Evolutionary conservation across 2,888 invertebrate species (phyloP).

Genomic region (Taenaris catops): DNA sequence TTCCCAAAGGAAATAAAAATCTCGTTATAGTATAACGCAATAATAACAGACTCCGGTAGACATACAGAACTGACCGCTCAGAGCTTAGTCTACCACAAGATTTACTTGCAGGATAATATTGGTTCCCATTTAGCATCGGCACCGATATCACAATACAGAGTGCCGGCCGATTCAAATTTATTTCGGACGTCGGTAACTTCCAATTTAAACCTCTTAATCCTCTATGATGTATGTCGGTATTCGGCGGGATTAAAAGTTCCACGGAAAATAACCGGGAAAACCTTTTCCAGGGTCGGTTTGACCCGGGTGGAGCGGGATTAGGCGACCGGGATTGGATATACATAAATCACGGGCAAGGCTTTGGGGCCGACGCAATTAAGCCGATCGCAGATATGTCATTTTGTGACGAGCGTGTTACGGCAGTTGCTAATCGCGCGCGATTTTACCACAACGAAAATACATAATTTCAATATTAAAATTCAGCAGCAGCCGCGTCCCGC

Average conservation of each 20-base stretch:
- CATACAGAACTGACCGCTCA: slow-evolving; percentile 20
- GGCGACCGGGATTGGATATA: slow-evolving; percentile 76
- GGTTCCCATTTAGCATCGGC: slow-evolving; percentile 71
- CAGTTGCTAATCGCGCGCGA: slow-evolving; percentile 54
- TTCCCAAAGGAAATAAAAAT: too few species aligned
- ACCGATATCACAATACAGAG: slow-evolving; percentile 76
- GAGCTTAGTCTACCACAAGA: slow-evolving; percentile 47
- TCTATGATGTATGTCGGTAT: slow-evolving; percentile 80
- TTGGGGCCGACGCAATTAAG: slow-evolving; percentile 75
- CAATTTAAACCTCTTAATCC: slow-evolving; percentile 81
- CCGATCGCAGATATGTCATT: slow-evolving; percentile 71
- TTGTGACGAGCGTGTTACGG: slow-evolving; percentile 53
- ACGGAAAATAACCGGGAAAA: slow-evolving; percentile 80
- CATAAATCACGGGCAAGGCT: slow-evolving; percentile 75
- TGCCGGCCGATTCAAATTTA: slow-evolving; percentile 79
- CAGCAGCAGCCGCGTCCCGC: slow-evolving; percentile 52
- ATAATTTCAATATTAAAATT: slow-evolving; percentile 76
- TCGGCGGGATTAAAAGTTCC: slow-evolving; percentile 79
- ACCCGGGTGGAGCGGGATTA: slow-evolving; percentile 75
- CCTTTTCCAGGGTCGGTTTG: slow-evolving; percentile 78
- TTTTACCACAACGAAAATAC: slow-evolving; percentile 39
- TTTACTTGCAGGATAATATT: slow-evolving; percentile 67
- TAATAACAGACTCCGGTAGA: too few species aligned
- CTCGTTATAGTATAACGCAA: too few species aligned
- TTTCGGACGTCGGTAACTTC: slow-evolving; percentile 80